Evolutionary conservation across 2,113 vertebrate genomes (phyloP).

Genomic region (Panthera tigris): DNA sequence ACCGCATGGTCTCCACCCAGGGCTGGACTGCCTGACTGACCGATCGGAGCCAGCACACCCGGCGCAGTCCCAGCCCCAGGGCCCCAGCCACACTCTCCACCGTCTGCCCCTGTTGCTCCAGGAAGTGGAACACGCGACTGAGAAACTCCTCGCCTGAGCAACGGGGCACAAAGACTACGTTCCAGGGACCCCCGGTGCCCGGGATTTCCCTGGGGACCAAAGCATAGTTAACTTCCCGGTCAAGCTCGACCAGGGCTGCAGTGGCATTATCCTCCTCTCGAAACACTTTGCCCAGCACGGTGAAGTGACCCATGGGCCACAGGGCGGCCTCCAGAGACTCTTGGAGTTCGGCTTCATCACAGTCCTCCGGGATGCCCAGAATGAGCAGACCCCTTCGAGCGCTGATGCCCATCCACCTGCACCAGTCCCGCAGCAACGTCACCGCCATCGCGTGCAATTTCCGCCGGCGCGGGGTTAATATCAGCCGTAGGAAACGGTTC

Average conservation of each 20-base stretch:
- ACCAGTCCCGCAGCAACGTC: slow-evolving; percentile 39
- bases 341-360: not conserved
- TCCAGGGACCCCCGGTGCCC: slow-evolving; percentile 35
- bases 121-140: not conserved
- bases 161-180: not conserved
- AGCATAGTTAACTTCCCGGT: not conserved
- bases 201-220: slow-evolving; percentile 46
- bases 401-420: slow-evolving; percentile 47
- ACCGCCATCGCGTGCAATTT: not conserved
- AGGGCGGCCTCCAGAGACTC: slow-evolving; percentile 3
- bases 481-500: not conserved
- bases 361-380: slow-evolving; percentile 47
- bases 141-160: not conserved
- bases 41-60: not conserved
- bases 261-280: slow-evolving; percentile 7
- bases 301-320: not conserved
- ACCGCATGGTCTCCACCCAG: not conserved
- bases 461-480: not conserved
- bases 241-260: not conserved
- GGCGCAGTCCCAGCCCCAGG: not conserved
- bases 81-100: not conserved
- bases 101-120: not conserved
- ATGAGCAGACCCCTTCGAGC: slow-evolving; percentile 22
- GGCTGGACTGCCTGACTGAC: not conserved
- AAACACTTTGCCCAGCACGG: slow-evolving; percentile 34